Evolutionary conservation across 2,888 invertebrate species (phyloP).

Genomic region (Galeruca laticollis): DNA sequence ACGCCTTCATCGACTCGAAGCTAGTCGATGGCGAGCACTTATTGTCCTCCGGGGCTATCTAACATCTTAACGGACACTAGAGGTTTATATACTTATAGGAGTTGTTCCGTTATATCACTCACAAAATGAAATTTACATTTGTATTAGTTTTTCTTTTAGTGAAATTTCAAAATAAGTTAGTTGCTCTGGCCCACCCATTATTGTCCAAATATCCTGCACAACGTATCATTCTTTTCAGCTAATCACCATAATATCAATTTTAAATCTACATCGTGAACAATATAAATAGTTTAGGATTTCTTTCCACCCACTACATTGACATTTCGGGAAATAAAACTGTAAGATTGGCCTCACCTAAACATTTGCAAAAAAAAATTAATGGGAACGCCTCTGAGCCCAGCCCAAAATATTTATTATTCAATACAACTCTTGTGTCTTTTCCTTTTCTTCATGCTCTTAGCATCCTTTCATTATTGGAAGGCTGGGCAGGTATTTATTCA

Average conservation of each 20-base stretch:
- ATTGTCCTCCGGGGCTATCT: too few species aligned
- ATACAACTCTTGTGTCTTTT: conserved; percentile 3
- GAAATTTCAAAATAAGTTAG: too few species aligned
- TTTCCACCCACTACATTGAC: not conserved
- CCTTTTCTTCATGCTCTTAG: conserved; percentile 3
- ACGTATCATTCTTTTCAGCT: too few species aligned
- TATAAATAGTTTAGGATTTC: not conserved
- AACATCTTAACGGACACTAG: too few species aligned
- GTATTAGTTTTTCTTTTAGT: too few species aligned
- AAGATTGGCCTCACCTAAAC: not conserved
- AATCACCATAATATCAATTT: not conserved
- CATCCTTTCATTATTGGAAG: conserved; percentile 14
- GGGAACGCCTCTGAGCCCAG: conserved; percentile 5
- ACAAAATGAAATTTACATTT: too few species aligned
- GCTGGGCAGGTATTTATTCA: conserved; percentile 19
- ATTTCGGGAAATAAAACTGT: not conserved
- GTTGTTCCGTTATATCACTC: too few species aligned
- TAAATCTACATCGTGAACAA: not conserved
- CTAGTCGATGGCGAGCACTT: too few species aligned
- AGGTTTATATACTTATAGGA: too few species aligned
- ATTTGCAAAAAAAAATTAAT: not conserved
- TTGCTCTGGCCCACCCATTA: too few species aligned
- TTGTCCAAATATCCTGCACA: too few species aligned
- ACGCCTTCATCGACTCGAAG: too few species aligned
- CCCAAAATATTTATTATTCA: conserved; percentile 23